These are phyloP conservation scores for Chymomyza costata DNA, from an alignment of 1,140 invertebrate genomes.

Conservation along the genomic window DNA sequence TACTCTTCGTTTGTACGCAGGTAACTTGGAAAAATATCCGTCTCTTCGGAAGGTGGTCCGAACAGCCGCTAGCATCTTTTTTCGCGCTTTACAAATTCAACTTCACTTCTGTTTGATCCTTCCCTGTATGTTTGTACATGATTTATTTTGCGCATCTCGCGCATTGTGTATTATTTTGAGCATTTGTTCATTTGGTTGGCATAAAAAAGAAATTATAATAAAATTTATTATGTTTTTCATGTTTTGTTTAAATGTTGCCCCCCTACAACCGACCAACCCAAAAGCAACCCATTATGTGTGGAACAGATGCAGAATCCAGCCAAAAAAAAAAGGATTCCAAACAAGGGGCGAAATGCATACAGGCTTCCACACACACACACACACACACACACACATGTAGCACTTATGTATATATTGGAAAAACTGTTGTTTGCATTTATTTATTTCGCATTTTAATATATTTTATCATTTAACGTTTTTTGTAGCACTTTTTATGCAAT, in stretches of 20 bases:
- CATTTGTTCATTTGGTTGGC: slow-evolving; percentile 13
- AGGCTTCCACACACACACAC: slow-evolving; percentile 31
- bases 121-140: too few species aligned
- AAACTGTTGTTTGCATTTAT: slow-evolving; percentile 8
- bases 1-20: too few species aligned
- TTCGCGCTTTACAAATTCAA: too few species aligned
- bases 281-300: slow-evolving; percentile 38
- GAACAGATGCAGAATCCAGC: too few species aligned
- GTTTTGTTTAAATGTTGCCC: slow-evolving; percentile 18
- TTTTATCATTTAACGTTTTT: slow-evolving; percentile 12
- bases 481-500: slow-evolving; percentile 43
- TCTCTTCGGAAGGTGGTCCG: too few species aligned
- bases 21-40: too few species aligned
- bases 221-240: slow-evolving; percentile 54
- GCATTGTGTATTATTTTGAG: neutral
- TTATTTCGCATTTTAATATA: slow-evolving; percentile 17
- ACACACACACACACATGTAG: slow-evolving; percentile 25
- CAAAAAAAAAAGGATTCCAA: neutral
- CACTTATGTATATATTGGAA: too few species aligned
- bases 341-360: slow-evolving; percentile 39
- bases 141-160: neutral
- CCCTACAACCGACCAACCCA: slow-evolving; percentile 41
- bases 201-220: slow-evolving; percentile 58
- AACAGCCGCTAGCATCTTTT: too few species aligned
- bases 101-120: too few species aligned